Base-by-base conservation (phyloP, 2,113 vertebrate species). In the Ginglymostoma cirratum region DNA sequence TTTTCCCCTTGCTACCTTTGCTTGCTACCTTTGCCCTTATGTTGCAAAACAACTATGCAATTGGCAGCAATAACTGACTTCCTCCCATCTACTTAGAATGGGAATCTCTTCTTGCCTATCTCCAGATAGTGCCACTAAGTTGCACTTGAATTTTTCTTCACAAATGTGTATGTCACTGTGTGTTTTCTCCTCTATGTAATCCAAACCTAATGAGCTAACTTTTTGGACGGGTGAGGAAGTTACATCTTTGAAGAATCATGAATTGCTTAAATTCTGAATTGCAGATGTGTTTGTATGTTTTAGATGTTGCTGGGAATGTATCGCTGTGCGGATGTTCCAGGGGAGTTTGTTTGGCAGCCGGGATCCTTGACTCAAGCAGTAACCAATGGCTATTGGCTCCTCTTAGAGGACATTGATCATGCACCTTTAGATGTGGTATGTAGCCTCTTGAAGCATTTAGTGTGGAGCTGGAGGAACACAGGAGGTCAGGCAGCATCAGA, bases 231-330 rank as follows among this genome's bases (percentile, higher is more conserved):
- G 66, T 27, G 27, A 6, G 69, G 0, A 76, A 3, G 0, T 45
- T 6, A 34, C 70, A 70, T 95, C 76, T 96, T 94, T 70, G 12
- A 48, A 3, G 0, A 24, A 83, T 92, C 76, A 69, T 78, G 76
- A 95, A n/a, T 30, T 6, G 19, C 0, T 83, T 83, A 83, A 83
- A 5, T 23, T 5, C 19, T 93, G 34, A 66, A 66, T 38, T 19
- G 23, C 7, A 12, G 5, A 23, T 96, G 96, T 85, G 24, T 96
- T 66, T 96, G 24, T 21, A 94, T 95, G 0, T 48, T 76, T 76
- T 97, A 99, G 99, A 98, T 98, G 52, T 97, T 99, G 95, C 97
- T 99, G 34, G 99, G 99, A 8, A 99, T 99, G 99, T 99, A 99
- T 97, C 98, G 99, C 0, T 99, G 99, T 94, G 99, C 99, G 34